Evolutionary conservation across 2,888 invertebrate genomes (phyloP), one percentile per base, ranked within the genome.

Genomic region (Amblyjoppa proteus): DNA sequence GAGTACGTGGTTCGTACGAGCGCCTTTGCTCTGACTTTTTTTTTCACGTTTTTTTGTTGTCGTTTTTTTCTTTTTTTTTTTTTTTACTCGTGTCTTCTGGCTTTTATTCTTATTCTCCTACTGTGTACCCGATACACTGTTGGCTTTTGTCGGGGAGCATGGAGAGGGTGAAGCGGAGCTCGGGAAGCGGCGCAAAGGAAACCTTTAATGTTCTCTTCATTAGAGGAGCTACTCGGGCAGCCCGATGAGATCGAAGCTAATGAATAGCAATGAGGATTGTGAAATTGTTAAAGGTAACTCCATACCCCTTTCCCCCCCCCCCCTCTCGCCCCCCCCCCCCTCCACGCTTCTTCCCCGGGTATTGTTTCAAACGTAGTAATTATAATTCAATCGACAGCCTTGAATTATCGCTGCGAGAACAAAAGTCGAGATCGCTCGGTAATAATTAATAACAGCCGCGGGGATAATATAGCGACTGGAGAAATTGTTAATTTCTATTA

Each of bases 131-230:
- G 69, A 70, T 70, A 45, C 69, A 58, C 75, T 20, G 74, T 68
- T 58, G 69, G 69, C 78, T 78, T 69, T 78, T 70, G 58, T 70
- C 69, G 61, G 49, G 16, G n/a, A 25, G 41, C 25, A 34, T 56
- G 11, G 31, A 49, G 49, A 0, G 7, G 38, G 69, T 6, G 34
- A 61, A 70, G 38, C 51, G 58, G 70, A 70, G 61, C 78, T 70
- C 31, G 61, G 13, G 1, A 34, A 31, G 28, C 25, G 16, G n/a
- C 16, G 53, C 68, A 56, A 70, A 70, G 69, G 38, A 78, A 78
- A 69, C 53, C 56, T 56, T 28, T 77, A 77, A 77, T 56, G 77
- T 69, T 77, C 69, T n/a, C 45, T 77, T 77, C 69, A 69, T 77
- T 77, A 69, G 77, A 69, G 38, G 5, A 28, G 31, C 16, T 16